phyloP scores from a whole-genome alignment of 1,140 invertebrate genomes.

The Amphibalanus amphitrite region DNA sequence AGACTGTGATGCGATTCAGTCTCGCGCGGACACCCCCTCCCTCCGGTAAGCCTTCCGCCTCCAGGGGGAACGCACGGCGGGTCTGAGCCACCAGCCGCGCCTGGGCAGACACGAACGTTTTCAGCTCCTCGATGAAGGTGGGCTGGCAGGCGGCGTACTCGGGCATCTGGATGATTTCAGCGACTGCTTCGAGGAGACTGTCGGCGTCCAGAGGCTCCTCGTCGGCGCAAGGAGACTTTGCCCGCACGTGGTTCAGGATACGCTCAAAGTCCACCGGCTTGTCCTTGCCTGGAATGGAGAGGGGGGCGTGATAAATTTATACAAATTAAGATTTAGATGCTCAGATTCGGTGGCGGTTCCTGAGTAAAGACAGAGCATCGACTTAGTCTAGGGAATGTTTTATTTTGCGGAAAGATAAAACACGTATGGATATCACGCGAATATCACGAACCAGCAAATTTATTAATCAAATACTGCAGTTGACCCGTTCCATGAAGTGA shows the following conservation, averaged over 20 bases:
- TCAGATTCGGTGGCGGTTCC: too few relatives aligned
- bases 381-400: too few relatives aligned
- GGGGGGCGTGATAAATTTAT: too few relatives aligned
- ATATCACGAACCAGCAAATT: too few relatives aligned
- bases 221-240: constrained; percentile 42
- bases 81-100: not conserved
- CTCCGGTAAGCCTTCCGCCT: not conserved
- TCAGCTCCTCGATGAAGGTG: constrained; percentile 13
- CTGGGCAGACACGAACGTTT: not conserved
- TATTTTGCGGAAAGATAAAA: too few relatives aligned
- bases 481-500: too few relatives aligned
- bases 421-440: too few relatives aligned
- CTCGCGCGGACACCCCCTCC: not conserved
- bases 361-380: too few relatives aligned
- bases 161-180: constrained; percentile 42
- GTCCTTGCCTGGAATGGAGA: constrained; percentile 60
- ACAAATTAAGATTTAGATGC: too few relatives aligned
- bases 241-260: constrained; percentile 59
- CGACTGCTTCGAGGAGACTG: constrained; percentile 36
- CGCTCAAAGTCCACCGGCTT: constrained; percentile 64
- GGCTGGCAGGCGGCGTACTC: constrained; percentile 23
- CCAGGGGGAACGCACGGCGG: not conserved
- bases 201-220: constrained; percentile 42
- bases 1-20: constrained; percentile 53
- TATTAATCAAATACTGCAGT: too few relatives aligned